phyloP scores from a whole-genome alignment of 2,113 vertebrate species.

The Hippolais icterina region DNA sequence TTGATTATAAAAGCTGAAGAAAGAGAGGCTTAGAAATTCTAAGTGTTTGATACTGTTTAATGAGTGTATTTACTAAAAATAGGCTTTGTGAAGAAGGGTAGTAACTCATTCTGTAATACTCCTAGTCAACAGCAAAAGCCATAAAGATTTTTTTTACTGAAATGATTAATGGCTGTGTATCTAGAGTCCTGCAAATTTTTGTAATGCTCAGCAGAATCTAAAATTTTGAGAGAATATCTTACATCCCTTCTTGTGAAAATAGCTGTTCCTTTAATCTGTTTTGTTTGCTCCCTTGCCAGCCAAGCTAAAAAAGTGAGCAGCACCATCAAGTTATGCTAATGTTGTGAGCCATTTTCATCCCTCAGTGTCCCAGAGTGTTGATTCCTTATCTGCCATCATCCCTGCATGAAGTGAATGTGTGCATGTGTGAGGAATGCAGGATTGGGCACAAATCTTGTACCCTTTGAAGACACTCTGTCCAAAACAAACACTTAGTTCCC shows the following conservation, averaged over 20 bases:
- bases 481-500: slow-evolving; percentile 14
- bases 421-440: background rate
- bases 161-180: slow-evolving; percentile 3
- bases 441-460: background rate
- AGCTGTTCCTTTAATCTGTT: slow-evolving; percentile 4
- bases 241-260: background rate
- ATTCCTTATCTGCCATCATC: background rate
- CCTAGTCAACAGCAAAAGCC: slow-evolving; percentile 17
- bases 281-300: slow-evolving; percentile 31
- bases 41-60: background rate
- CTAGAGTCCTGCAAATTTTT: slow-evolving; percentile 8
- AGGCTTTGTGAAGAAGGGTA: background rate
- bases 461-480: background rate
- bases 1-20: background rate
- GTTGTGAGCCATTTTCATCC: background rate
- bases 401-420: background rate
- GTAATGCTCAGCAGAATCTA: background rate
- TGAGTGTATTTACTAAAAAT: background rate
- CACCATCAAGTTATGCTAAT: background rate
- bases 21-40: background rate
- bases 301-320: background rate
- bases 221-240: background rate
- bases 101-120: background rate
- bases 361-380: background rate
- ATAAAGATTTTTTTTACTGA: background rate